Evolutionary conservation across 2,113 vertebrate genomes (phyloP), one percentile per base, ranked within the genome.

Genomic region (Aviceda subcristata): DNA sequence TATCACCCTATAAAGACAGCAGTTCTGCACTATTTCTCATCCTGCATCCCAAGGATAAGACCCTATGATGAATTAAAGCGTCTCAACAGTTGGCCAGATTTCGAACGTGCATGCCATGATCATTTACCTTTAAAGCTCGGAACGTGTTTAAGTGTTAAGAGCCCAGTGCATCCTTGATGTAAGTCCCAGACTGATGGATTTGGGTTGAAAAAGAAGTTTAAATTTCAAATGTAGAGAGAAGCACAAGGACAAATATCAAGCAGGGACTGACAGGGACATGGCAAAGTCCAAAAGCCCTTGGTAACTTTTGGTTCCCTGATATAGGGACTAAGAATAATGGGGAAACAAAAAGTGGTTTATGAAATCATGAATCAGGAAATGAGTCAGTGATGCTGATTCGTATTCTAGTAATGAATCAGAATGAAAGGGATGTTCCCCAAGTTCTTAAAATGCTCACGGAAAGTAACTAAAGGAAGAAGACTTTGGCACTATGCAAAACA

Each of bases 381-480:
- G 91, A 97, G 86, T 94, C 92, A 91, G 45, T 15, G 90, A 39
- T 86, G 67, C 82, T 94, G 92, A 97, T 92, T 97, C 90, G 85
- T 41, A 75, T 64, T 79, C 74, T 29, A 48, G 39, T 53, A 85
- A 91, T 69, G 86, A 85, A 67, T 82, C 59, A 75, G 74, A 76
- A 60, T 3, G 48, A 56, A 90, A 85, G 66, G 84, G 81, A 75
- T 82, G 73, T 39, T 94, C 81, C 80, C 41, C 71, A 67, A 8
- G 38, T 66, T 26, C 67, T 64, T 19, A 69, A 91, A 81, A 90
- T 3, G 43, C 77, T 72, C 72, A 26, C 34, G 75, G 56, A 63
- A 81, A 89, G 67, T 26, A 82, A 57, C 21, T 12, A 10, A 69
- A 78, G 38, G 68, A 74, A 38, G 51, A 18, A n/a, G 82, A 55